Conservation (phyloP, 2,888 invertebrate genomes). For the Acanthopleura granulata region DNA sequence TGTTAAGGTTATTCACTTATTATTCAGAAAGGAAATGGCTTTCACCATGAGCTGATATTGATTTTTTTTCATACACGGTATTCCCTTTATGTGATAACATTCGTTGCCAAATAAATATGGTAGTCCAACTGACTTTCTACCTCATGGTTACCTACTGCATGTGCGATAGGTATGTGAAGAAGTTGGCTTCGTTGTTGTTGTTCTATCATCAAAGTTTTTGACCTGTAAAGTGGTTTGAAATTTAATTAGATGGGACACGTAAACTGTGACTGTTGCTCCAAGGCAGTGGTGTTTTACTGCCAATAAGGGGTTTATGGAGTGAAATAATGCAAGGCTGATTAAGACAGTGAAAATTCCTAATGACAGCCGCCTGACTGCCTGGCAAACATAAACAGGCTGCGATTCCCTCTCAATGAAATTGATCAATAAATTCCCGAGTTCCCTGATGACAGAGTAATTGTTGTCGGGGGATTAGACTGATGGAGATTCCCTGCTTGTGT, state of each 20-base stretch:
- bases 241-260: not conserved
- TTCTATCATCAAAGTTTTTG: no score
- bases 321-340: slow-evolving; percentile 13
- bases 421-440: slow-evolving; percentile 16
- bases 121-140: not conserved
- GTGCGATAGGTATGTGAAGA: no score
- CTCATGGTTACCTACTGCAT: no score
- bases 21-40: slow-evolving; percentile 10
- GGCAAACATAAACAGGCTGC: slow-evolving; percentile 14
- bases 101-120: not conserved
- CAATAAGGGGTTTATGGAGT: not conserved
- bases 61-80: not conserved
- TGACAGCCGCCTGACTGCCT: not conserved
- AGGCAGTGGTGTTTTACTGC: slow-evolving; percentile 6
- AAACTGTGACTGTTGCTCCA: not conserved
- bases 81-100: slow-evolving; percentile 1
- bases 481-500: not conserved
- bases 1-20: slow-evolving; percentile 12
- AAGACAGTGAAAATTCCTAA: slow-evolving; percentile 15
- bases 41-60: slow-evolving; percentile 1
- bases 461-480: slow-evolving; percentile 14
- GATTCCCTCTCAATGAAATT: slow-evolving; percentile 15
- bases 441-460: slow-evolving; percentile 19
- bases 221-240: no score
- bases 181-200: no score